phyloP scores from a whole-genome alignment of 2,888 invertebrate genomes.

The Hirtodrosophila confusa region DNA sequence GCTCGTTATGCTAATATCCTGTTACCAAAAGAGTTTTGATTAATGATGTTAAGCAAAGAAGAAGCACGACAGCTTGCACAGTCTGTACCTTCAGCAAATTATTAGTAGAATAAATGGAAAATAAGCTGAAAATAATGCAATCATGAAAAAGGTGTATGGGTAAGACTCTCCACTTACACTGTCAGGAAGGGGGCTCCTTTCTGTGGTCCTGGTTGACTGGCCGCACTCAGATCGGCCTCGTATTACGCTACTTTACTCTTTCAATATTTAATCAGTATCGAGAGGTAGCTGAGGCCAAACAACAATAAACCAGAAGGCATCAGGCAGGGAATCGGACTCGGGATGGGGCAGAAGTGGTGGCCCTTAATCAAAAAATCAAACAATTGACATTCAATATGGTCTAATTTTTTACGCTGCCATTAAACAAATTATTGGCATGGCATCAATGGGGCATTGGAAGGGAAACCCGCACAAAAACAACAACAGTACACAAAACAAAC shows the following conservation, averaged over 20 bases:
- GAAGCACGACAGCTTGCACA: conserved; percentile 51
- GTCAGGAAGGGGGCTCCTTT: background rate
- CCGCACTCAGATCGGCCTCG: conserved; percentile 38
- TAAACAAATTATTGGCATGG: conserved; percentile 79
- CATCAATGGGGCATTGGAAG: conserved; percentile 26
- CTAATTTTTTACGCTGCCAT: conserved; percentile 82
- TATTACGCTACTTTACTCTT: conserved; percentile 70
- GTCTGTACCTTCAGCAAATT: conserved; percentile 23
- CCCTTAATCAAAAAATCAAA: conserved; percentile 81
- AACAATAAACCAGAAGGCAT: conserved; percentile 20
- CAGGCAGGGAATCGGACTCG: too few relatives aligned
- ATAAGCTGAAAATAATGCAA: conserved; percentile 29
- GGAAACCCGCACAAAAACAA: background rate
- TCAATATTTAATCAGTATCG: conserved; percentile 77
- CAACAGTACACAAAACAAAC: conserved; percentile 47
- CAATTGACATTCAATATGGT: conserved; percentile 83
- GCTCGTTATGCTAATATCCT: conserved; percentile 76
- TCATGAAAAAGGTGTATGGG: conserved; percentile 15
- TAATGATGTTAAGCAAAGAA: conserved; percentile 60
- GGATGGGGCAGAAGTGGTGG: conserved; percentile 7
- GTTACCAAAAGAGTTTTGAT: conserved; percentile 75
- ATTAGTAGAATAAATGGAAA: conserved; percentile 5
- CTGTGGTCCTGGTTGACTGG: conserved; percentile 22
- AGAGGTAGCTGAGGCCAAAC: conserved; percentile 37
- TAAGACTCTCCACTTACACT: conserved; percentile 43